Evolutionary conservation across 2,888 invertebrate species (phyloP).

Genomic region (Brenthis ino): DNA sequence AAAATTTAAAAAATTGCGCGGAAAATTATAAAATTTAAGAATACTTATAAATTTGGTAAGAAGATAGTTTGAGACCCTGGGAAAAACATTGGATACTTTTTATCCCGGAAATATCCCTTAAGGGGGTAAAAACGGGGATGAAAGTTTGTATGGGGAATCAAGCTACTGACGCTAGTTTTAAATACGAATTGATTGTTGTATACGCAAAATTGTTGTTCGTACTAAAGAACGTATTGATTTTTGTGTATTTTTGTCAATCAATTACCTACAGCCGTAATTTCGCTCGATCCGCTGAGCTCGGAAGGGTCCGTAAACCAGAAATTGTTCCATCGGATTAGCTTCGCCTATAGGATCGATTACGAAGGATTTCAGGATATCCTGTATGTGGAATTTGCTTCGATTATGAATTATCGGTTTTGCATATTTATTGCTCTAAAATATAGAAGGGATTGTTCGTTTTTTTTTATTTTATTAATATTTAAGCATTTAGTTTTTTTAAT

Average conservation of each 20-base stretch:
- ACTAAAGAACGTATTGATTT: not conserved
- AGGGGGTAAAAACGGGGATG: not conserved
- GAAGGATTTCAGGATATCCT: slow-evolving; percentile 3
- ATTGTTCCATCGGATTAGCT: slow-evolving; percentile 42
- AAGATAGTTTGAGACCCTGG: no score
- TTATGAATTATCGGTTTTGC: not conserved
- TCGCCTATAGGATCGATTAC: slow-evolving; percentile 28
- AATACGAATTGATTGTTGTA: not conserved
- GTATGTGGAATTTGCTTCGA: slow-evolving; percentile 9
- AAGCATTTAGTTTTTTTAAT: no score
- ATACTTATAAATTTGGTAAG: no score
- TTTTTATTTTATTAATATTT: no score
- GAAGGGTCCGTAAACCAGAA: slow-evolving; percentile 23
- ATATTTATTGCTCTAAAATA: no score
- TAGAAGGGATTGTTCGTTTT: no score
- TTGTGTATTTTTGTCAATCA: slow-evolving; percentile 9
- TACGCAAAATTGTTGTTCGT: not conserved
- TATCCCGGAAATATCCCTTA: no score
- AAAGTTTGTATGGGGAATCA: no score
- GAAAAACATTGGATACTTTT: no score
- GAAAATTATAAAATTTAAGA: no score
- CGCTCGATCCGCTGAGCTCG: slow-evolving; percentile 2
- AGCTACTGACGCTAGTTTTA: no score
- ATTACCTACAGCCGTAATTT: slow-evolving; percentile 17
- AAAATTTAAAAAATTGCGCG: no score